These are phyloP conservation scores for Coranthus polyacanthus DNA, from an alignment of 2,797 vertebrate genomes.

Conservation along the genomic window DNA sequence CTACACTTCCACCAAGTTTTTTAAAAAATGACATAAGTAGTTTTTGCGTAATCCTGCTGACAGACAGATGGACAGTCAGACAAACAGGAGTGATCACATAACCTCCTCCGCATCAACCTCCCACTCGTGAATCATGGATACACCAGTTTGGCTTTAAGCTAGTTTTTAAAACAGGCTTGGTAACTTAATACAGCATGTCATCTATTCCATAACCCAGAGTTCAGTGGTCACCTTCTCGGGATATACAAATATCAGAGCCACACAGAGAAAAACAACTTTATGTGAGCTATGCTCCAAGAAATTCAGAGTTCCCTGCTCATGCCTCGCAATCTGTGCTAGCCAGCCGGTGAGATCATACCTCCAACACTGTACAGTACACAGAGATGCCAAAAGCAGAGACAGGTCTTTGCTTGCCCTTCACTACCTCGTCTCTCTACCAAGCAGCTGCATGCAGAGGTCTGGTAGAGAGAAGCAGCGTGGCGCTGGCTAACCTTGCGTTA, in stretches of 20 bases:
- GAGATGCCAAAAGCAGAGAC: conserved; percentile 63
- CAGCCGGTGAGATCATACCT: conserved; percentile 59
- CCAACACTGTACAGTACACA: conserved; percentile 52
- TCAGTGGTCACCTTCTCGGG: background rate
- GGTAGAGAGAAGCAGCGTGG: conserved; percentile 66
- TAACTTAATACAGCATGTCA: conserved; percentile 16
- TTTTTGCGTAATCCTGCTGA: too few relatives aligned
- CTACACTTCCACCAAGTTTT: too few relatives aligned
- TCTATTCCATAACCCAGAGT: conserved; percentile 2
- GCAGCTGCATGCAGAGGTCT: conserved; percentile 69
- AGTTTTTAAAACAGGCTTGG: conserved; percentile 30
- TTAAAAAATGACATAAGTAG: too few relatives aligned
- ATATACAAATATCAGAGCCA: conserved; percentile 8
- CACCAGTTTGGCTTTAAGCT: conserved; percentile 30
- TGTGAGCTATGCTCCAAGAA: conserved; percentile 18
- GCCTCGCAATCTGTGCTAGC: conserved; percentile 35
- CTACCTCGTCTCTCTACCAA: conserved; percentile 64
- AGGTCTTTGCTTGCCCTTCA: conserved; percentile 83
- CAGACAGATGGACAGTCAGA: too few relatives aligned
- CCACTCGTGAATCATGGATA: background rate
- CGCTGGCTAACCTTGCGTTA: conserved; percentile 44
- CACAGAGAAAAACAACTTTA: conserved; percentile 17
- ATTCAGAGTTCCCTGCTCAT: conserved; percentile 27
- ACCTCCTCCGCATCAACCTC: background rate
- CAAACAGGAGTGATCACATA: background rate